Evolutionary conservation across 2,888 invertebrate species (phyloP), one percentile per base, ranked within the genome.

Genomic region (Drosophila cognata): DNA sequence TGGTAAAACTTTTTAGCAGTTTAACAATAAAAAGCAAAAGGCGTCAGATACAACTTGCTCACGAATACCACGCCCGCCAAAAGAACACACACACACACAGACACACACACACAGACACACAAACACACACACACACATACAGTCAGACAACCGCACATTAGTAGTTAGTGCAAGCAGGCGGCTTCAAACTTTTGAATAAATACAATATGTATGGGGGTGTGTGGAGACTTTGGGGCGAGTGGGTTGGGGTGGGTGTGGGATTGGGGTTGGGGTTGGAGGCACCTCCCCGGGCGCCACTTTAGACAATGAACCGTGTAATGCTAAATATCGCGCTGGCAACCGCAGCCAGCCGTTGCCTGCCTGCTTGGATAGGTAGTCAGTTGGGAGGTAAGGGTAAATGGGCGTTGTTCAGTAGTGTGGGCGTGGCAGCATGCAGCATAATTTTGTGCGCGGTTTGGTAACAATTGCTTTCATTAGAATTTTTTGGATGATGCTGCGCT

Each of bases 111-210:
- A 51, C 41, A 58, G n/a, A n/a, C n/a, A n/a, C n/a, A n/a, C n/a
- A n/a, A n/a, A 87, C 13, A 59, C 35, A 61, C 55, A 60, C 48
- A 63, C 35, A 60, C 55, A 62, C 31, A 55, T 1, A 61, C 36
- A 52, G 53, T 59, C 55, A 70, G 69, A 66, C 57, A 81, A 86
- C 86, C 87, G 87, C 87, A 90, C 86, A 87, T 90, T 88, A 87
- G 87, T 87, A 87, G 90, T 90, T 90, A 88, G 90, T 90, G 87
- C 90, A 88, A 87, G 87, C 87, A 90, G 87, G 84, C 87, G 86
- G 77, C 82, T 71, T 75, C 82, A 77, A 89, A 85, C 85, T 89
- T 85, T 86, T 85, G 79, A 89, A 86, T 89, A 86, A 90, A 86
- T 89, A 89, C 88, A 86, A 86, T 88, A 89, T 77, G 62, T 62